phyloP scores from a whole-genome alignment of 1,140 invertebrate genomes.

The Melanaphis sacchari region DNA sequence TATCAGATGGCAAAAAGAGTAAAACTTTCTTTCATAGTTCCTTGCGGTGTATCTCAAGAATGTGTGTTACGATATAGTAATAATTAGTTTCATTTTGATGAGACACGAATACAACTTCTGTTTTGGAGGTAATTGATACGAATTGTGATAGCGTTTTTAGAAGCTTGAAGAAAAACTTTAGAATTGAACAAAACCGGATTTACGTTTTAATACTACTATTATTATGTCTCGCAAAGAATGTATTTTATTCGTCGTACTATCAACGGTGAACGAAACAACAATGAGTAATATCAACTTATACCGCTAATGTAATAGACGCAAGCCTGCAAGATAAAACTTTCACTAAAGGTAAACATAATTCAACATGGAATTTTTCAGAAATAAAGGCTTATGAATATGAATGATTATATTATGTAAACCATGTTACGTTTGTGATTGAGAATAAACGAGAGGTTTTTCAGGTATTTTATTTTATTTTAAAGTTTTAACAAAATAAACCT shows the following conservation, averaged over 20 bases:
- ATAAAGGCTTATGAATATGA: neutral
- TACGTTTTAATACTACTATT: slow-evolving; percentile 10
- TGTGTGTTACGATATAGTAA: neutral
- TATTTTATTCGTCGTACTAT: neutral
- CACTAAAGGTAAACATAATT: neutral
- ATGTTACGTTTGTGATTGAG: neutral
- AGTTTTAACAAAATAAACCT: too few relatives aligned
- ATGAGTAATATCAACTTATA: neutral
- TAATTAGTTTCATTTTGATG: slow-evolving; percentile 25
- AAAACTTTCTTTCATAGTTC: neutral
- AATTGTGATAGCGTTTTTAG: neutral
- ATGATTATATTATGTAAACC: neutral
- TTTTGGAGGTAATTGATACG: slow-evolving; percentile 6
- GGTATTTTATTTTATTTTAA: neutral
- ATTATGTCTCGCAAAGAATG: neutral
- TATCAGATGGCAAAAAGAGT: neutral
- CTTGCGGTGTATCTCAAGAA: neutral
- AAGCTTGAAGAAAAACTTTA: neutral
- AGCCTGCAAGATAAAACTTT: neutral
- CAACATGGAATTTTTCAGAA: neutral
- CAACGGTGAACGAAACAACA: neutral
- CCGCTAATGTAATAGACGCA: neutral
- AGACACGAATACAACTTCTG: neutral
- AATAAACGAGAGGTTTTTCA: neutral
- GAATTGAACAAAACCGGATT: slow-evolving; percentile 18